Percentiles rank a stretch among this genome's conserved stretches.
These are phyloP conservation scores for Gymnarchus niloticus DNA, from an alignment of 2,113 vertebrate species.

Conservation along the genomic window DNA sequence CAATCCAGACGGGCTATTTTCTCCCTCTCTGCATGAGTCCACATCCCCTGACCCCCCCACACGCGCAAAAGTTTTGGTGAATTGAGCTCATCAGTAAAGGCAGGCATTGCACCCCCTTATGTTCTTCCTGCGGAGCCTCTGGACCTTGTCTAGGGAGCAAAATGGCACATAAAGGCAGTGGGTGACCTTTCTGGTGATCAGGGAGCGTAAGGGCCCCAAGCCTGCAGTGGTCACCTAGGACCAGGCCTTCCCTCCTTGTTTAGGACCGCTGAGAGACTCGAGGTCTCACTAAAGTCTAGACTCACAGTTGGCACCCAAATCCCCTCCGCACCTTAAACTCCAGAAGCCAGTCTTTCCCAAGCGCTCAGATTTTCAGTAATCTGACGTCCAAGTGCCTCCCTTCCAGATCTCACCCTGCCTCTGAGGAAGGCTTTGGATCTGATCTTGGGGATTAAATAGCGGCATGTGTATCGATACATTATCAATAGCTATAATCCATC, in stretches of 20 bases:
- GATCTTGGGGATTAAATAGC: slow-evolving; percentile 1
- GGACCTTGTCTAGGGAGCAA: too few species aligned
- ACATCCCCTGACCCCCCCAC: background rate
- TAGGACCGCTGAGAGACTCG: background rate
- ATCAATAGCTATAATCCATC: background rate
- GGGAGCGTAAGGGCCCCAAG: too few species aligned
- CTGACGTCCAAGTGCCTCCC: background rate
- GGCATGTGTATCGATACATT: background rate
- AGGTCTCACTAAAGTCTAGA: background rate
- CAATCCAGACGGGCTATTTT: background rate
- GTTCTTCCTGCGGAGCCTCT: background rate
- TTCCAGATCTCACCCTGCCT: background rate
- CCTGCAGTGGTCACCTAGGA: too few species aligned
- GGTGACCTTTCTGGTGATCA: too few species aligned
- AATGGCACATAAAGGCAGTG: too few species aligned
- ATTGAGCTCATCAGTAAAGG: too few species aligned
- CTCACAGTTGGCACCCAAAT: background rate
- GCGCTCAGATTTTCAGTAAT: background rate
- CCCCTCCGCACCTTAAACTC: background rate
- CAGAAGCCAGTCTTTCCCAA: background rate
- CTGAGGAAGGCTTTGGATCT: background rate
- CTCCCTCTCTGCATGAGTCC: background rate
- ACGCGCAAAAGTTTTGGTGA: too few species aligned
- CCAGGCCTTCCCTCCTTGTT: background rate
- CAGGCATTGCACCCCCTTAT: background rate